Conservation (phyloP, 2,113 vertebrate species). For the Epinephelus fuscoguttatus region DNA sequence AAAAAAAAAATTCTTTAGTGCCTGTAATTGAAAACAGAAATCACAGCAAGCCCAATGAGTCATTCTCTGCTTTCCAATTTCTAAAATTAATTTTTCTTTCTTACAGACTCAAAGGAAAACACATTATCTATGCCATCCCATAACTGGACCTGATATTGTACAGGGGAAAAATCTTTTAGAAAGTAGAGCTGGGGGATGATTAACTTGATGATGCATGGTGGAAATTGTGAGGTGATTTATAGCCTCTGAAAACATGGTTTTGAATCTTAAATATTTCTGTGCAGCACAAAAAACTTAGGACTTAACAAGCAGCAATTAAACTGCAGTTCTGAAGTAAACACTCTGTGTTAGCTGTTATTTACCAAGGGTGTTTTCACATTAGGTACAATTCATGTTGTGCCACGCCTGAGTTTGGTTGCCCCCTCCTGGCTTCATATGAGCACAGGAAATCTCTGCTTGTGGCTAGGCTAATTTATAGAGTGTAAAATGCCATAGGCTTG, state of each 20-base stretch:
- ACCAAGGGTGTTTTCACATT: too few species aligned
- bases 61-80: constrained; percentile 51
- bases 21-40: constrained; percentile 82
- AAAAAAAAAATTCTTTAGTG: constrained; percentile 47
- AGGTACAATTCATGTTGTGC: too few species aligned
- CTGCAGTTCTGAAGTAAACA: too few species aligned
- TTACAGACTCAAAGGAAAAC: constrained; percentile 24
- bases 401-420: too few species aligned
- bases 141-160: constrained; percentile 7
- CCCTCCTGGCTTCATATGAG: too few species aligned
- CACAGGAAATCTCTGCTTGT: too few species aligned
- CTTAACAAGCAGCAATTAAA: neutral
- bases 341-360: too few species aligned
- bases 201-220: neutral
- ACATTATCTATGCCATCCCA: constrained; percentile 21
- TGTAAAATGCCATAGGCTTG: too few species aligned
- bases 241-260: neutral
- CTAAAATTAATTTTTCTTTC: constrained; percentile 52
- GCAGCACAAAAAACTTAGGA: neutral
- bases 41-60: constrained; percentile 53
- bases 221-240: neutral
- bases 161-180: constrained; percentile 12
- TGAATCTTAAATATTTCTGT: neutral
- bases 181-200: constrained; percentile 6
- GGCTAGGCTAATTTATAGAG: too few species aligned